Percentiles rank a stretch among this genome's conserved stretches.
phyloP scores from a whole-genome alignment of 2,113 vertebrate species.

The cat (Felis catus) region DNA sequence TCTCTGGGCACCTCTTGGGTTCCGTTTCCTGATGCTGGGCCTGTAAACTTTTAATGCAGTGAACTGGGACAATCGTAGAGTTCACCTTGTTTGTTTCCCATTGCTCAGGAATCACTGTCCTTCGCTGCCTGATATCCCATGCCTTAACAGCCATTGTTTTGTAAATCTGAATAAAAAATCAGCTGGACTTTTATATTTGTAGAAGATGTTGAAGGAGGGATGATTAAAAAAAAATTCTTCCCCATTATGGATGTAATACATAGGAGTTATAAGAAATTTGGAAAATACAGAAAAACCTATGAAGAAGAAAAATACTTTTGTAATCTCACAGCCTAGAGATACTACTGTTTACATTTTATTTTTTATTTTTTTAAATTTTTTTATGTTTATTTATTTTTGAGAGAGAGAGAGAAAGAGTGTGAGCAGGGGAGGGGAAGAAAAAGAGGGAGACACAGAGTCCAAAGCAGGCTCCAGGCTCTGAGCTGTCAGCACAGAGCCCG shows the following conservation, averaged over 20 bases:
- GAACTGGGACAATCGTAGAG: not conserved
- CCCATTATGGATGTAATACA: not conserved
- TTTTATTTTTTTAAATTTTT: no score
- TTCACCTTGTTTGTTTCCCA: not conserved
- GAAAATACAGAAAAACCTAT: not conserved
- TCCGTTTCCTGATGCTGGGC: not conserved
- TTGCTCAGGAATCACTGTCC: not conserved
- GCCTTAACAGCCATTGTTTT: not conserved
- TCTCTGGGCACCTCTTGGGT: not conserved
- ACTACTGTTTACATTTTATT: not conserved
- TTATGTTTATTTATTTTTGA: no score
- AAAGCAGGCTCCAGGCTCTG: no score
- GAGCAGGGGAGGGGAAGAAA: no score
- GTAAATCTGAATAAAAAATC: not conserved
- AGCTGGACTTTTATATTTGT: not conserved
- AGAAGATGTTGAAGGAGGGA: not conserved
- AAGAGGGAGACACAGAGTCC: no score
- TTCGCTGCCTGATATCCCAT: not conserved
- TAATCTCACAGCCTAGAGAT: not conserved
- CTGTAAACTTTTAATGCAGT: not conserved
- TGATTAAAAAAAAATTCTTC: not conserved
- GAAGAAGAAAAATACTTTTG: not conserved
- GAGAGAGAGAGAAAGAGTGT: no score
- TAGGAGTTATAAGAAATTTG: slow-evolving; percentile 28
- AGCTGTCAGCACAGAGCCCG: no score